A percentile compares a stretch with the other conserved stretches of the same genome.
Evolutionary conservation across 1,140 invertebrate species (phyloP).

Genomic region (Himalopsyche phryganea): DNA sequence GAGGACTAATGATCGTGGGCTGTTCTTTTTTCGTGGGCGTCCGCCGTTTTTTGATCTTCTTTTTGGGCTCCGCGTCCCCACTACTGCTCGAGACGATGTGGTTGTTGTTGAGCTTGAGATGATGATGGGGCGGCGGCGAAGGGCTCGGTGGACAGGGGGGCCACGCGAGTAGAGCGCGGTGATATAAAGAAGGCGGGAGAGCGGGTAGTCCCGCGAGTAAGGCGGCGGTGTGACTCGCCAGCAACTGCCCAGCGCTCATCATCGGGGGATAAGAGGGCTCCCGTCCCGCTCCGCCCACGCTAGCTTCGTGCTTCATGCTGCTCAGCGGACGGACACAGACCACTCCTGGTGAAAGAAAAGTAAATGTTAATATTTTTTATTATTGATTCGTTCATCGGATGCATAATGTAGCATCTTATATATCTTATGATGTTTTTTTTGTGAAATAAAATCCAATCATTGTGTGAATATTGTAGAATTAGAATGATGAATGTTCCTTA

Average conservation of each 20-base stretch:
- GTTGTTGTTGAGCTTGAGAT: constrained; percentile 30
- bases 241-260: constrained; percentile 44
- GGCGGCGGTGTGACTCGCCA: constrained; percentile 48
- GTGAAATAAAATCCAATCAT: not conserved
- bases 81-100: constrained; percentile 27
- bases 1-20: constrained; percentile 41
- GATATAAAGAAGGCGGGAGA: constrained; percentile 49
- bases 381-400: not conserved
- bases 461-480: too few species aligned
- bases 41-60: constrained; percentile 37
- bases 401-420: not conserved
- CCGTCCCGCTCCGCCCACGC: constrained; percentile 32
- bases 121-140: not conserved
- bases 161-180: constrained; percentile 43
- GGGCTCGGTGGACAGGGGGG: constrained; percentile 32
- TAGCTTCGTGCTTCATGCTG: constrained; percentile 46
- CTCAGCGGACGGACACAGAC: constrained; percentile 49
- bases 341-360: constrained; percentile 39
- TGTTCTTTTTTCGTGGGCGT: constrained; percentile 12
- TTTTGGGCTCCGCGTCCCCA: constrained; percentile 14
- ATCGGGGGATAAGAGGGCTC: constrained; percentile 47
- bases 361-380: too few species aligned
- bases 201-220: constrained; percentile 48
- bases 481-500: too few species aligned
- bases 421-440: not conserved